Evolutionary conservation across 2,113 vertebrate genomes (phyloP), one percentile per base, ranked within the genome.

Genomic region (Reinhardtius hippoglossoides): DNA sequence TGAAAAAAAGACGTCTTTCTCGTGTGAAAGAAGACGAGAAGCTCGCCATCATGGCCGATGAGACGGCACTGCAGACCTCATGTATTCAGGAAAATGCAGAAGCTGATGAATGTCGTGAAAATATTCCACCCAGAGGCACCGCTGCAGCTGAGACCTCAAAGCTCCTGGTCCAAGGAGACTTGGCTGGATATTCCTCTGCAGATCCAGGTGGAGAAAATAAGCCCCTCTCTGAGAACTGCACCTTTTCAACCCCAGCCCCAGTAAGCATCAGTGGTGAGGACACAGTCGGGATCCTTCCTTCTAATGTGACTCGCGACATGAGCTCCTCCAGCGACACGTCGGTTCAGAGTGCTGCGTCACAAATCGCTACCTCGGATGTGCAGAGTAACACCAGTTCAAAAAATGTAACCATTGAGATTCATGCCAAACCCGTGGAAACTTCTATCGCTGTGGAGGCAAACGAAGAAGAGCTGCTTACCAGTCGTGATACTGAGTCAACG

Each of bases 271-370:
- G 50, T 10, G 50, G 50, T n/a, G 57, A 69, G 12, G 27, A 71
- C 13, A 54, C 67, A 23, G 13, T 48, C 20, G 31, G 4, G 12
- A 15, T 48, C 16, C 27, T 61, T 21, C 67, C 84, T 61, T 56
- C 54, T 3, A 87, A 89, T 67, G 23, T 81, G 56, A 91, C 87
- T 16, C 56, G 0, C 0, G 80, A 89, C 59, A 27, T 89, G 9
- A 84, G 3, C 63, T 71, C 44, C 9, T 71, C 83, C 3, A 65
- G 50, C 48, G 46, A 73, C 26, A 16, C 18, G 55, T 66, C 84
- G 57, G 71, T 57, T 54, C 73, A 67, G 37, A 27, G 57, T 58
- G 35, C 5, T 54, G 42, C 5, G 0, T 58, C 80, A 15, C 57
- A 67, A 55, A 4, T 26, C 24, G 76, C 57, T 24, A 18, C 67